These are phyloP conservation scores for Apus apus DNA, from an alignment of 2,113 vertebrate genomes.

Conservation along the genomic window DNA sequence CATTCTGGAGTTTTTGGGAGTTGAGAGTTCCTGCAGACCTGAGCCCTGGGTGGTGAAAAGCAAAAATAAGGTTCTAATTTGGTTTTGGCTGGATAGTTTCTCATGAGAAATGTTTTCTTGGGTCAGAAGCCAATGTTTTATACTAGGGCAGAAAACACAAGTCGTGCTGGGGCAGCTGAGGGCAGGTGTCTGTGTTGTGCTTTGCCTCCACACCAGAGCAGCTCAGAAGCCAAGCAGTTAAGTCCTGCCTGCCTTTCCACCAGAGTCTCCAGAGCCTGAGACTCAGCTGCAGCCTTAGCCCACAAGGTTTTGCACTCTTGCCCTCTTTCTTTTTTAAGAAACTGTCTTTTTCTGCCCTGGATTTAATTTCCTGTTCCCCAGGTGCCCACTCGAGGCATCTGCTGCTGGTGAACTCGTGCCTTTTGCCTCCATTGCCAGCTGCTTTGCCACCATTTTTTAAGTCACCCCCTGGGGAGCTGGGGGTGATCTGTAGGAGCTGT, in stretches of 20 bases:
- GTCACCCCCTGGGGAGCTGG: not conserved
- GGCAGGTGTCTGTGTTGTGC: not conserved
- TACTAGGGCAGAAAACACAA: not conserved
- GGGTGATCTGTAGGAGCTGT: not conserved
- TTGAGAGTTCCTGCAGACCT: not conserved
- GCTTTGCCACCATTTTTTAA: not conserved
- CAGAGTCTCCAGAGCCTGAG: not conserved
- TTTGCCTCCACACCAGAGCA: not conserved
- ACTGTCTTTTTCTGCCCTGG: constrained; percentile 39
- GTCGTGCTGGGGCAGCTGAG: not conserved
- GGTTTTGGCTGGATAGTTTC: not conserved
- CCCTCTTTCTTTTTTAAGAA: constrained; percentile 65
- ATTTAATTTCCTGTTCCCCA: constrained; percentile 51
- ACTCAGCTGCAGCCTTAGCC: constrained; percentile 49
- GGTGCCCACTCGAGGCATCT: constrained; percentile 40
- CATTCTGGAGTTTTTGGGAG: not conserved
- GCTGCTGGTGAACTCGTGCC: not conserved
- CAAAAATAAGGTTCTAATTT: not conserved
- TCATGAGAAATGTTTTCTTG: not conserved
- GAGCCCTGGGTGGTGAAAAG: not conserved
- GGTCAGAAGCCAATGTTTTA: not conserved
- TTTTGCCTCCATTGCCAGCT: not conserved
- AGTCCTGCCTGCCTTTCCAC: not conserved
- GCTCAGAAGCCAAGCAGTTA: constrained; percentile 10
- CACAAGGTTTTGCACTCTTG: constrained; percentile 58